A percentile compares a stretch with the other conserved stretches of the same genome.
phyloP scores from a whole-genome alignment of 2,888 invertebrate genomes.

The Latrodectus hesperus region DNA sequence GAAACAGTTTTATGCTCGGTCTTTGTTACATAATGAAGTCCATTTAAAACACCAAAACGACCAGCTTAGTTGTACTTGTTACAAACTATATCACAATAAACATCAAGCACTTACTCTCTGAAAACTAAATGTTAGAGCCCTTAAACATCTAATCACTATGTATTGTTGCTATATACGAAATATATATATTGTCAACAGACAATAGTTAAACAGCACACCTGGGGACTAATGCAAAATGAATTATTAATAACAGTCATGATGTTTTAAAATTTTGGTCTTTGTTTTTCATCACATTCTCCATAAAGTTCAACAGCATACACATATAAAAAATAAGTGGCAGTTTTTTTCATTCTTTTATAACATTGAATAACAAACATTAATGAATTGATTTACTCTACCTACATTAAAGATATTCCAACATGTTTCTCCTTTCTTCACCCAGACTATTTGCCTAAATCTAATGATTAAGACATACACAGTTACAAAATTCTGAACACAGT shows the following conservation, averaged over 20 bases:
- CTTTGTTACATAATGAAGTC: conserved; percentile 22
- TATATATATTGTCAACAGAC: conserved; percentile 4
- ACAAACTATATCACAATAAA: conserved; percentile 54
- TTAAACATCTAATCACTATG: conserved; percentile 53
- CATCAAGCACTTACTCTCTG: conserved; percentile 52
- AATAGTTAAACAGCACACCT: background rate
- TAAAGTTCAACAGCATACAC: conserved; percentile 53
- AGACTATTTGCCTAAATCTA: conserved; percentile 24
- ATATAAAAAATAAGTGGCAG: conserved; percentile 64
- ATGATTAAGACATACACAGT: conserved; percentile 22
- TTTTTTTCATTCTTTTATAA: conserved; percentile 40
- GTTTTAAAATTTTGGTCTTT: conserved; percentile 39
- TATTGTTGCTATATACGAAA: conserved; percentile 39
- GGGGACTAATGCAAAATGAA: conserved; percentile 14
- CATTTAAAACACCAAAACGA: conserved; percentile 60
- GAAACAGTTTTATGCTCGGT: conserved; percentile 36
- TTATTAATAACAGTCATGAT: background rate
- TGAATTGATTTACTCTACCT: conserved; percentile 25
- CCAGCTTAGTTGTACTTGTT: conserved; percentile 32
- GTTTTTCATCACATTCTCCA: conserved; percentile 21
- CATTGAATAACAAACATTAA: conserved; percentile 51
- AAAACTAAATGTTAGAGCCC: conserved; percentile 27
- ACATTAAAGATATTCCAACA: conserved; percentile 17
- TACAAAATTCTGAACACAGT: conserved; percentile 28
- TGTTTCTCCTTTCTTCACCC: conserved; percentile 18